Evolutionary conservation across 2,888 invertebrate genomes (phyloP).

Genomic region (Athripsodes cinereus): DNA sequence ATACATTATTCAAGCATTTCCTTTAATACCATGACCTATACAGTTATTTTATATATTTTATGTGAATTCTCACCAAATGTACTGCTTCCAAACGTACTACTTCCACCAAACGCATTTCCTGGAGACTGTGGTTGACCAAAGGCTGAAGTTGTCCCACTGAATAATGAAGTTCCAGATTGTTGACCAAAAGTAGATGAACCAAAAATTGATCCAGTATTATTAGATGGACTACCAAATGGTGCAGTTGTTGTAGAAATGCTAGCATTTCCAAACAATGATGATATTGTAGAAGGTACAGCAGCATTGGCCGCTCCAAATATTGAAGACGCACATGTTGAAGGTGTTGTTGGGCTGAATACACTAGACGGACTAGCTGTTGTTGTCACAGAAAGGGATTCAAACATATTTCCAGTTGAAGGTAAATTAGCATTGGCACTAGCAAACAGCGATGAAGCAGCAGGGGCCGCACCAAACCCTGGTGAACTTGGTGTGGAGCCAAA

Average conservation of each 20-base stretch:
- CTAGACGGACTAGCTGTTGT: slow-evolving; percentile 23
- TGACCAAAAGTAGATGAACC: slow-evolving; percentile 39
- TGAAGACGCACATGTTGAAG: slow-evolving; percentile 31
- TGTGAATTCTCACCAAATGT: slow-evolving; percentile 3
- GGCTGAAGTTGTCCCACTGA: slow-evolving; percentile 31
- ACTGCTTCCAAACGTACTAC: slow-evolving; percentile 8
- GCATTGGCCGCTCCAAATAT: slow-evolving; percentile 26
- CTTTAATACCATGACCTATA: too few species aligned
- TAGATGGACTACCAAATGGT: slow-evolving; percentile 33
- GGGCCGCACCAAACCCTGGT: background rate
- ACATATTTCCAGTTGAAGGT: slow-evolving; percentile 24
- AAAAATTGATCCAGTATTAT: slow-evolving; percentile 28
- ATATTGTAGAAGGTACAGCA: slow-evolving; percentile 34
- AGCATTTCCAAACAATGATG: slow-evolving; percentile 42
- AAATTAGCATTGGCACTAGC: slow-evolving; percentile 21
- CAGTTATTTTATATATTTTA: too few species aligned
- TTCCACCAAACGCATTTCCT: slow-evolving; percentile 29
- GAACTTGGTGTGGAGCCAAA: slow-evolving; percentile 12
- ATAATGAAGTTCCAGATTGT: slow-evolving; percentile 20
- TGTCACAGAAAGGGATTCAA: slow-evolving; percentile 33
- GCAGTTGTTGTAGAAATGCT: slow-evolving; percentile 44
- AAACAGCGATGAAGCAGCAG: slow-evolving; percentile 17
- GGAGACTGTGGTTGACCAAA: slow-evolving; percentile 39
- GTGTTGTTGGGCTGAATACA: slow-evolving; percentile 15
- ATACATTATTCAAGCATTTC: too few species aligned